phyloP scores from a whole-genome alignment of 1,140 invertebrate genomes.

The Dufourea novaeangliae region DNA sequence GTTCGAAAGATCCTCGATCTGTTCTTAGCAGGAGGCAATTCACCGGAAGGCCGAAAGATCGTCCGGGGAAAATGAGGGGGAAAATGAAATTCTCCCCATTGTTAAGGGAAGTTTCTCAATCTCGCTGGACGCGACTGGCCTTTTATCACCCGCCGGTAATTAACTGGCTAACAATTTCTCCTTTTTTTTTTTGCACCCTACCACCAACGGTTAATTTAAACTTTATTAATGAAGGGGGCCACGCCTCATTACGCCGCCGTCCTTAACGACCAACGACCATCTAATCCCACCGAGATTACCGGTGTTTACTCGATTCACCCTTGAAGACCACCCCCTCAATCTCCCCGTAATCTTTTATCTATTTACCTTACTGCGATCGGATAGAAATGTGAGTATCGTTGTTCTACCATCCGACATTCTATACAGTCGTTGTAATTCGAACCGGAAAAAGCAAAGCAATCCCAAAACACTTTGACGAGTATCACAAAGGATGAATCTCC shows the following conservation, averaged over 20 bases:
- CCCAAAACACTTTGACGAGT: no score
- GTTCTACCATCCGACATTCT: no score
- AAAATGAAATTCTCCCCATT: constrained; percentile 42
- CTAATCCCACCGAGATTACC: constrained; percentile 15
- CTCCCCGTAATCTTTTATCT: background rate
- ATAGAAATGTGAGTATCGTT: no score
- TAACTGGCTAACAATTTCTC: constrained; percentile 49
- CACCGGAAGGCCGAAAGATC: constrained; percentile 14
- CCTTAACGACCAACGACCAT: constrained; percentile 28
- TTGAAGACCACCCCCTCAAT: no score
- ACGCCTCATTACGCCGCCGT: constrained; percentile 17
- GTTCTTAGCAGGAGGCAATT: constrained; percentile 7
- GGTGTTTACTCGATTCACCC: constrained; percentile 25
- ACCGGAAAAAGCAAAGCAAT: no score
- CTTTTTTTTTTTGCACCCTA: no score
- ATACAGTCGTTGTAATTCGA: no score
- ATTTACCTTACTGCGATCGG: no score
- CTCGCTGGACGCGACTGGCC: constrained; percentile 27
- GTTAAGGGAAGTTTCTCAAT: constrained; percentile 47
- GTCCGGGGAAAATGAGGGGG: constrained; percentile 16
- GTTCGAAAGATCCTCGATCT: background rate
- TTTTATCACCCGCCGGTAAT: constrained; percentile 40
- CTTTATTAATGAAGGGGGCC: constrained; percentile 44
- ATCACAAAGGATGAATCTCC: no score
- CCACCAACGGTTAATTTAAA: constrained; percentile 44